Conservation (phyloP, 1,140 invertebrate species). For the Cydia pomonella region DNA sequence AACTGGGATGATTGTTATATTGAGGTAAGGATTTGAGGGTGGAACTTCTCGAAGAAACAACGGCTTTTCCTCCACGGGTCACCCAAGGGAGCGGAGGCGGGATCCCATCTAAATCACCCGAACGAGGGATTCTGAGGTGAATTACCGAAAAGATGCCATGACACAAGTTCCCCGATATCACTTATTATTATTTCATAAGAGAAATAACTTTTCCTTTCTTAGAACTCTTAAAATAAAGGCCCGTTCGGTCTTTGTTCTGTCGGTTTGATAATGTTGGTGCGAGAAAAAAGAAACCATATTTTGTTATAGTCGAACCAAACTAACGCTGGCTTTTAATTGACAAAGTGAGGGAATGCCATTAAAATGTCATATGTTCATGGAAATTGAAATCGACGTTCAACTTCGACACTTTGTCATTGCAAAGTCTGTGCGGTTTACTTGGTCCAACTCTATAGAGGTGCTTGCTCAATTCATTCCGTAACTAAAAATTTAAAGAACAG, state of each 20-base stretch:
- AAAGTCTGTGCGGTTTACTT: too few relatives aligned
- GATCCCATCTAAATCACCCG: constrained; percentile 65
- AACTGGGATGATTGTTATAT: neutral
- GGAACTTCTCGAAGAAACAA: constrained; percentile 64
- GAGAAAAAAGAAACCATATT: neutral
- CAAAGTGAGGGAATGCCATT: too few relatives aligned
- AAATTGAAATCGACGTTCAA: too few relatives aligned
- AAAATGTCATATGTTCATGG: too few relatives aligned
- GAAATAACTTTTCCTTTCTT: neutral
- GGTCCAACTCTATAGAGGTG: too few relatives aligned
- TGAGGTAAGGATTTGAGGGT: constrained; percentile 34
- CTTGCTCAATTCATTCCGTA: too few relatives aligned
- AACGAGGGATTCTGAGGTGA: constrained; percentile 63
- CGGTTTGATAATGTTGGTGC: neutral
- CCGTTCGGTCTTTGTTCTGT: neutral
- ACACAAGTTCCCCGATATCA: constrained; percentile 45
- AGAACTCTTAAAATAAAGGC: neutral
- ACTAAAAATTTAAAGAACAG: too few relatives aligned
- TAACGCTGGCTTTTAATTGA: too few relatives aligned
- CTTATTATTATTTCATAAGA: constrained; percentile 28
- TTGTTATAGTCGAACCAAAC: neutral
- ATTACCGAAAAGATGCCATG: constrained; percentile 64
- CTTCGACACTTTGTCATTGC: too few relatives aligned
- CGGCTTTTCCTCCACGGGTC: constrained; percentile 66
- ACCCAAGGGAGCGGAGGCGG: constrained; percentile 60